Evolutionary conservation across 2,113 vertebrate genomes (phyloP).

Genomic region (Mellivora capensis): DNA sequence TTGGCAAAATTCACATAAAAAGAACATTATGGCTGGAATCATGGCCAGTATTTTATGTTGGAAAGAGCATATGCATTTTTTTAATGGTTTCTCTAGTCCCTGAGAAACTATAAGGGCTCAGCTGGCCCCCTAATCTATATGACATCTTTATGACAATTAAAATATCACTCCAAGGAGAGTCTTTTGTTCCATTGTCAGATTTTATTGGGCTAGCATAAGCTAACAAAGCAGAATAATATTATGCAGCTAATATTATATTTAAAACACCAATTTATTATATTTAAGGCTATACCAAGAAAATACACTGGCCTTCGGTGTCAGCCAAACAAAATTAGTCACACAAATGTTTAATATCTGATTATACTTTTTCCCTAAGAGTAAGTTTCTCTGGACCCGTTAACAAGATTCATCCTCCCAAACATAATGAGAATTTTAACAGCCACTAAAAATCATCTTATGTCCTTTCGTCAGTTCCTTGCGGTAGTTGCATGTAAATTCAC

Average conservation of each 20-base stretch:
- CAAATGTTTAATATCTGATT: constrained; percentile 68
- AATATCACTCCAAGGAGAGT: constrained; percentile 78
- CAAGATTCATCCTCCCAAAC: constrained; percentile 59
- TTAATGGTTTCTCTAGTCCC: constrained; percentile 68
- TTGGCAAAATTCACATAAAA: constrained; percentile 51
- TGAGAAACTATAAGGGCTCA: constrained; percentile 70
- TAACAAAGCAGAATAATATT: constrained; percentile 82
- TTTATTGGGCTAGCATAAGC: constrained; percentile 78
- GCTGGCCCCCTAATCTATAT: constrained; percentile 80
- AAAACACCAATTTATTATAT: constrained; percentile 77
- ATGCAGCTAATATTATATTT: constrained; percentile 76
- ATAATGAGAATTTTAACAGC: constrained; percentile 32
- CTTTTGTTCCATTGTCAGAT: constrained; percentile 79
- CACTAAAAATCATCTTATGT: constrained; percentile 17
- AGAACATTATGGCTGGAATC: constrained; percentile 43
- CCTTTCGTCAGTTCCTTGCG: not conserved
- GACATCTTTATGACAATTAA: constrained; percentile 85
- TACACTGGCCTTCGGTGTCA: constrained; percentile 53
- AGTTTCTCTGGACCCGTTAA: constrained; percentile 47
- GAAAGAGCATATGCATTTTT: constrained; percentile 53
- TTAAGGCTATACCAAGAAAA: constrained; percentile 73
- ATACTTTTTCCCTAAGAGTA: constrained; percentile 56
- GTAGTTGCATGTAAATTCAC: not conserved
- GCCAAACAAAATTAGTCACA: constrained; percentile 72
- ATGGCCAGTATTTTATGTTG: constrained; percentile 47